A percentile compares a stretch with the other conserved stretches of the same genome.
Conservation (phyloP, 1,140 invertebrate genomes). For the Oryctes rhinoceros region DNA sequence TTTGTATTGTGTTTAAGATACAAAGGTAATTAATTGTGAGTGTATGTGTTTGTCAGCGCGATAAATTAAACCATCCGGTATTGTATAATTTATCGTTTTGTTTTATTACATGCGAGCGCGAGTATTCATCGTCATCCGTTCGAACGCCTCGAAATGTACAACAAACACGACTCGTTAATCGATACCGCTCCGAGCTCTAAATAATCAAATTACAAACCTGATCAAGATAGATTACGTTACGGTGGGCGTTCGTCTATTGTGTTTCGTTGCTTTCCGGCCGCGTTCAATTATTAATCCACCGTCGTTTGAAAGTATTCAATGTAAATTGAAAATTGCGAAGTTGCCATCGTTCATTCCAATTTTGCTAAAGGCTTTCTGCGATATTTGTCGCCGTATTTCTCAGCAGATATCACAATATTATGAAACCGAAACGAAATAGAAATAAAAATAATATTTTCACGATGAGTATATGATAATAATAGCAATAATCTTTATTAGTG, state of each 20-base stretch:
- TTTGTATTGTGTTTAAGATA: conserved; percentile 34
- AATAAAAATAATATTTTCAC: no score
- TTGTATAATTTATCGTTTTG: conserved; percentile 35
- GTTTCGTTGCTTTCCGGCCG: background rate
- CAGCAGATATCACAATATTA: no score
- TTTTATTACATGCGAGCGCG: conserved; percentile 14
- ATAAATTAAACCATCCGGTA: conserved; percentile 36
- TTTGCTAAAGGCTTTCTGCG: background rate
- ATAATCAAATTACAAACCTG: conserved; percentile 25
- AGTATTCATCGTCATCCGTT: conserved; percentile 6
- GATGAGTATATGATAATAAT: no score
- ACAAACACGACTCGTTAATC: conserved; percentile 18
- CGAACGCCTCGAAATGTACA: background rate
- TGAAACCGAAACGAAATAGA: no score
- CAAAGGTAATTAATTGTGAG: conserved; percentile 25
- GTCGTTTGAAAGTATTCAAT: background rate
- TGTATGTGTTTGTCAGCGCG: conserved; percentile 18
- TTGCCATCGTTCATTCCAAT: background rate
- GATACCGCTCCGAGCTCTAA: background rate
- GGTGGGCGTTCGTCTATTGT: conserved; percentile 14
- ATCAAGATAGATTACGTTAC: conserved; percentile 32
- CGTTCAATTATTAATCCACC: background rate
- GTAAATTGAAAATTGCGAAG: background rate
- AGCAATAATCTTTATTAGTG: no score
- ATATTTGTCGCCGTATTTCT: no score